These are phyloP conservation scores for Bicyclus anynana DNA, from an alignment of 1,140 invertebrate genomes.

Conservation along the genomic window DNA sequence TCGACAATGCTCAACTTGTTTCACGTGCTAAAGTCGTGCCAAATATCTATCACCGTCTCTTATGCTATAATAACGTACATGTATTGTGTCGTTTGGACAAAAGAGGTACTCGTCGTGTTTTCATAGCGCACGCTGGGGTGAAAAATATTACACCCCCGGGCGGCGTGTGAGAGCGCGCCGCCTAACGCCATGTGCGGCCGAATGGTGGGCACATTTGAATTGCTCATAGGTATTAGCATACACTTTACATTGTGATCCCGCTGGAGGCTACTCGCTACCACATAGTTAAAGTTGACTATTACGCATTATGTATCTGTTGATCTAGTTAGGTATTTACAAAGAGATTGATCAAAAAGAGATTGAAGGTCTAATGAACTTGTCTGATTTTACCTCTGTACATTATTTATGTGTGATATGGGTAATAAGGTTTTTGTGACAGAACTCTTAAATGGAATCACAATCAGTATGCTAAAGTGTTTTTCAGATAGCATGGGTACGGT, in stretches of 20 bases:
- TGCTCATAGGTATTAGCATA: slow-evolving; percentile 40
- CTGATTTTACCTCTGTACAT: too few species aligned
- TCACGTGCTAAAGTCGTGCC: too few species aligned
- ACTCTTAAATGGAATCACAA: too few species aligned
- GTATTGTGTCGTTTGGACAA: slow-evolving; percentile 57
- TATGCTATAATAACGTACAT: slow-evolving; percentile 13
- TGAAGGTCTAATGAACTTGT: too few species aligned
- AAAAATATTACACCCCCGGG: slow-evolving; percentile 73
- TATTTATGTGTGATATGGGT: too few species aligned
- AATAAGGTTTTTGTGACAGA: too few species aligned
- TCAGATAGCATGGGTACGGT: too few species aligned
- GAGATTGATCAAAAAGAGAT: too few species aligned
- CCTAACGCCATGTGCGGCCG: slow-evolving; percentile 32
- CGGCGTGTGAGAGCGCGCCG: slow-evolving; percentile 50
- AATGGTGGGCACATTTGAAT: slow-evolving; percentile 37
- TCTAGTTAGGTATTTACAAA: too few species aligned
- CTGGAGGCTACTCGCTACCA: neutral
- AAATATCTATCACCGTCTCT: too few species aligned
- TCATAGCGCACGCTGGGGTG: slow-evolving; percentile 56
- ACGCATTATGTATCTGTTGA: neutral
- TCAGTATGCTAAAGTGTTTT: too few species aligned
- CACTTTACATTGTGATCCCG: slow-evolving; percentile 26
- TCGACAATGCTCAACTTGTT: too few species aligned
- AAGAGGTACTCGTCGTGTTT: slow-evolving; percentile 58
- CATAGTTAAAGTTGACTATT: neutral